Conservation (phyloP, 2,888 invertebrate genomes). For the Epinotia ramella region DNA sequence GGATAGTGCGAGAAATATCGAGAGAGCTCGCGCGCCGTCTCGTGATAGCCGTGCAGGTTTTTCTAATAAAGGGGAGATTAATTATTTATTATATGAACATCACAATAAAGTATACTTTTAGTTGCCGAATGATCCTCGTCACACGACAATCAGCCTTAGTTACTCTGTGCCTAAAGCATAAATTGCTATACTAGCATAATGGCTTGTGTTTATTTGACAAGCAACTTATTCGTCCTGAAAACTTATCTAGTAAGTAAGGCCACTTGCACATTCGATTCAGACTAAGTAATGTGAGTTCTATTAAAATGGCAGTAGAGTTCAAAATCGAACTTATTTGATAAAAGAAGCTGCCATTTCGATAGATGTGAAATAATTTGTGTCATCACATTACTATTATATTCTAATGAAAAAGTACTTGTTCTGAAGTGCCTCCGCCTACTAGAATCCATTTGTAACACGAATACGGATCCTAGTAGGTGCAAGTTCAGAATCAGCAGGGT, state of each 20-base stretch:
- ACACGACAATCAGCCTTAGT: slow-evolving; percentile 14
- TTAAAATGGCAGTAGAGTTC: slow-evolving; percentile 1
- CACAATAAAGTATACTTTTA: neutral
- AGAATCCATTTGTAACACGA: neutral
- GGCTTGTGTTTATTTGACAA: slow-evolving; percentile 11
- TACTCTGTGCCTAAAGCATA: slow-evolving; percentile 27
- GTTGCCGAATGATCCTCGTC: slow-evolving; percentile 2
- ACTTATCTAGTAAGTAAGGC: neutral
- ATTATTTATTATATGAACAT: no score
- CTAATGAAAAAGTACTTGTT: neutral
- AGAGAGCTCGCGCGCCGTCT: no score
- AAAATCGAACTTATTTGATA: neutral
- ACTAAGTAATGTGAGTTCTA: neutral
- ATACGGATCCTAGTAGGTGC: neutral
- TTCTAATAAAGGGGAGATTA: no score
- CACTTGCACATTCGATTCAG: neutral
- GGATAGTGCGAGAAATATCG: no score
- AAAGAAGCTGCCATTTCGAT: neutral
- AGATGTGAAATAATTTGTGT: neutral
- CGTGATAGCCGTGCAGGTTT: no score
- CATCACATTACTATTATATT: neutral
- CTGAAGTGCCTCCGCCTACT: neutral
- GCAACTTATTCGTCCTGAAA: slow-evolving; percentile 8
- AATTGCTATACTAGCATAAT: slow-evolving; percentile 8
- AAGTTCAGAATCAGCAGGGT: neutral